Percentiles rank a stretch among this genome's conserved stretches.
Evolutionary conservation across 92 coral and sea anemone genomes (phyloP).

Genomic region (Hydrozoanthus gracilis): DNA sequence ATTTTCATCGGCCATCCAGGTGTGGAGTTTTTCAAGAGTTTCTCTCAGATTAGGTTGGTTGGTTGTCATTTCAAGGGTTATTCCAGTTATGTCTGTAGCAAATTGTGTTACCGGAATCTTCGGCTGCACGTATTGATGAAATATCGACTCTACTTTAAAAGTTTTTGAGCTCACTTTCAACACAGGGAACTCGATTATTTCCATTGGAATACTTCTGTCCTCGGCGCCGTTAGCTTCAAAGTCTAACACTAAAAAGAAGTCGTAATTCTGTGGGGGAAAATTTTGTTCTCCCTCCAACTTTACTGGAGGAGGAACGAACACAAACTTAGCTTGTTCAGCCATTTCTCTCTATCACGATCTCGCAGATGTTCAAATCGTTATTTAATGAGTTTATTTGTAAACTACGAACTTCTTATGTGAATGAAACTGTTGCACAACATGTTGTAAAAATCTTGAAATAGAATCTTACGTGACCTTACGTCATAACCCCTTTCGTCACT

Average conservation of each 20-base stretch:
- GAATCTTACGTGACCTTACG: neutral
- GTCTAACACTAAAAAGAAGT: conserved; percentile 37
- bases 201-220: conserved; percentile 46
- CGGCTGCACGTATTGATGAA: conserved; percentile 42
- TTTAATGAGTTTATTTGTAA: neutral
- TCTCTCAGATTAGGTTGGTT: conserved; percentile 21
- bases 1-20: conserved; percentile 29
- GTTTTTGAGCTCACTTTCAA: conserved; percentile 42
- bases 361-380: neutral
- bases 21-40: conserved; percentile 25
- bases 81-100: conserved; percentile 45
- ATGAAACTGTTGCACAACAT: neutral
- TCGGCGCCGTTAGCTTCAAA: conserved; percentile 44
- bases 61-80: conserved; percentile 30
- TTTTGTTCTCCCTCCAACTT: neutral
- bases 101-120: conserved; percentile 38
- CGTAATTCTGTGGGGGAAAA: conserved; percentile 25
- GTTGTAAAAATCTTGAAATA: neutral
- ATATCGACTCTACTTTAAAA: conserved; percentile 14
- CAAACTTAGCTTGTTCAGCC: neutral
- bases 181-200: conserved; percentile 49
- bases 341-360: neutral
- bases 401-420: neutral
- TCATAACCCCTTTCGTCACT: neutral
- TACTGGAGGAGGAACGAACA: neutral